phyloP scores from a whole-genome alignment of 2,113 vertebrate genomes.

The Onychorhynchus coronatus region DNA sequence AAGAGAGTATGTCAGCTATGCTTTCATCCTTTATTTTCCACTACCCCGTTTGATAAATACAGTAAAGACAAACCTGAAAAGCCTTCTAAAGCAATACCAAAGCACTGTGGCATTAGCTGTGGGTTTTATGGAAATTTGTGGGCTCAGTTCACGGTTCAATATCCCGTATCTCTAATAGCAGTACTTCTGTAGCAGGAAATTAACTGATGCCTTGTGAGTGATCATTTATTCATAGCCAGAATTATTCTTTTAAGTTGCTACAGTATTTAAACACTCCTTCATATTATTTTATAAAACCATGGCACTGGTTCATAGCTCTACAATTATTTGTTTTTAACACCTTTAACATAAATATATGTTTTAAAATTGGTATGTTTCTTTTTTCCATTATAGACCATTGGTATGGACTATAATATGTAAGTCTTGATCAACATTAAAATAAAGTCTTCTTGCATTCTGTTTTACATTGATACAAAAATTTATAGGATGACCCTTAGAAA shows the following conservation, averaged over 20 bases:
- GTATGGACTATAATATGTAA: not conserved
- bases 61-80: not conserved
- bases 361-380: not conserved
- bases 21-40: slow-evolving; percentile 25
- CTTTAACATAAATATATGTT: not conserved
- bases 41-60: not conserved
- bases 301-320: not conserved
- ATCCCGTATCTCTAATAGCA: not conserved
- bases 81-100: not conserved
- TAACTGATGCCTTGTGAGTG: not conserved
- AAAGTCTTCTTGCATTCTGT: not conserved
- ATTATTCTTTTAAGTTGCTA: not conserved
- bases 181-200: not conserved
- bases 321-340: not conserved
- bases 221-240: slow-evolving; percentile 7
- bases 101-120: not conserved
- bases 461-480: not conserved
- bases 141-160: not conserved
- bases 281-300: not conserved
- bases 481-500: not conserved
- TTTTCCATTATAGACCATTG: not conserved
- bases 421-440: slow-evolving; percentile 9
- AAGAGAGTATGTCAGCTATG: not conserved
- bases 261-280: not conserved
- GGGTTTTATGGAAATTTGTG: slow-evolving; percentile 1